Evolutionary conservation across 2,113 vertebrate genomes (phyloP), one percentile per base, ranked within the genome.

Genomic region (Seriola aureovittata): DNA sequence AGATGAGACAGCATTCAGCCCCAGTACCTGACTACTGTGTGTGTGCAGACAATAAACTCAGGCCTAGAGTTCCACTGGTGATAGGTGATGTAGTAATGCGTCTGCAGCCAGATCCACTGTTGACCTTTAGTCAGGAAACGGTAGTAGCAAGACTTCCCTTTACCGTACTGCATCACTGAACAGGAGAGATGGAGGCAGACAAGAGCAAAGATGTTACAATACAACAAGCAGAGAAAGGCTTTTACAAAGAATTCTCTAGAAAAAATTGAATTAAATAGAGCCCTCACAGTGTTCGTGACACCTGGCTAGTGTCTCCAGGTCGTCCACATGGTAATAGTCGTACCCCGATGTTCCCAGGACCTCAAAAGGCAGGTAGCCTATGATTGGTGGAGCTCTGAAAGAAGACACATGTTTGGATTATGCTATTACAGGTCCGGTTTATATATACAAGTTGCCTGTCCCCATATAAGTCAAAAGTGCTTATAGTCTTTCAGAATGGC

Each of bases 41-140:
- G 98, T 0, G 97, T 99, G 89, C 98, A 99, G 84, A 99, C 98
- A 84, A 99, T 99, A 92, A 99, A 99, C 93, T 99, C 98, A 8
- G 98, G 98, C 70, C 97, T 95, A 66, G 98, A 99, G 95, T 99
- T 99, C 98, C 98, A 99, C 90, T 99, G 98, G 91, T 99, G 98
- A 77, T 99, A 99, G 70, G 98, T 99, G 88, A 99, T 99, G 89
- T 99, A 99, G 94, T 99, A 99, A 91, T 98, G 98, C 21, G 98
- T 99, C 75, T 99, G 98, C 40, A 99, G 95, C 98, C 98, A 99
- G 93, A 99, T 99, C 98, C 98, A 99, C 65, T 99, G 98, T 36
- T 99, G 98, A 71, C 98, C 98, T 95, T 99, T 99, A 42, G 98
- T 99, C 86, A 99, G 95, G 94, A 99, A 99, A 77, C 98, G 96